These are phyloP conservation scores for Drosophila cognata DNA, from an alignment of 2,888 invertebrate species.

Conservation along the genomic window DNA sequence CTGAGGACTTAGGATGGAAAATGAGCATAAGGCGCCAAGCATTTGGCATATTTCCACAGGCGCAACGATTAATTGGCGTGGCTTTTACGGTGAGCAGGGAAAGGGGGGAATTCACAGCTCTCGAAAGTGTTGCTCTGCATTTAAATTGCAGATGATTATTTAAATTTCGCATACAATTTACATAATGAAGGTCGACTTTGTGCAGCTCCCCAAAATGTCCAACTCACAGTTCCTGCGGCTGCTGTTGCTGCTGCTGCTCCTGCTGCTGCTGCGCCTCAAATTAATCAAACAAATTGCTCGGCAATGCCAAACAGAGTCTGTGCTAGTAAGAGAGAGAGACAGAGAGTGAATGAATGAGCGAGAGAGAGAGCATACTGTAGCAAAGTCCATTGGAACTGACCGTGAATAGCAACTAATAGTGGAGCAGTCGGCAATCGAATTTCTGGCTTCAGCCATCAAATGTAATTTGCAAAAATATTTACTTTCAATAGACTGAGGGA, in stretches of 20 bases:
- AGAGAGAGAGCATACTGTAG: background rate
- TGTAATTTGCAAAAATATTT: conserved; percentile 78
- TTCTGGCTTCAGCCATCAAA: conserved; percentile 53
- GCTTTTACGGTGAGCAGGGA: background rate
- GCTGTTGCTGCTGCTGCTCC: conserved; percentile 3
- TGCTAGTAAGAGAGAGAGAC: background rate
- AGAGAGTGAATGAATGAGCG: background rate
- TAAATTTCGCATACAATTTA: conserved; percentile 80
- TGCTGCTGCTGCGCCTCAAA: conserved; percentile 41
- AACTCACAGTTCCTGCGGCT: background rate
- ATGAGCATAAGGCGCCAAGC: conserved; percentile 71
- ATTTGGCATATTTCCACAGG: conserved; percentile 73
- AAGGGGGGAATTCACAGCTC: background rate
- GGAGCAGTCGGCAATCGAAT: conserved; percentile 27
- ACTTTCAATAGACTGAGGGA: conserved; percentile 60
- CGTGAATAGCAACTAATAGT: conserved; percentile 14
- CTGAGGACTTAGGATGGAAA: conserved; percentile 71
- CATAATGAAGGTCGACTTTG: conserved; percentile 74
- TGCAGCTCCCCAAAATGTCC: background rate
- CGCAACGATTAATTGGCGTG: conserved; percentile 73
- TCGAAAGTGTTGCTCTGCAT: conserved; percentile 77
- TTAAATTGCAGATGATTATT: conserved; percentile 81
- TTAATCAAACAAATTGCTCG: conserved; percentile 78
- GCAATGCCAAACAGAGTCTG: conserved; percentile 34
- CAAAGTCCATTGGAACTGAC: conserved; percentile 25